Evolutionary conservation across 35 echinoderm and acorn worm species (phyloP).

Genomic region (Apostichopus parvimensis): DNA sequence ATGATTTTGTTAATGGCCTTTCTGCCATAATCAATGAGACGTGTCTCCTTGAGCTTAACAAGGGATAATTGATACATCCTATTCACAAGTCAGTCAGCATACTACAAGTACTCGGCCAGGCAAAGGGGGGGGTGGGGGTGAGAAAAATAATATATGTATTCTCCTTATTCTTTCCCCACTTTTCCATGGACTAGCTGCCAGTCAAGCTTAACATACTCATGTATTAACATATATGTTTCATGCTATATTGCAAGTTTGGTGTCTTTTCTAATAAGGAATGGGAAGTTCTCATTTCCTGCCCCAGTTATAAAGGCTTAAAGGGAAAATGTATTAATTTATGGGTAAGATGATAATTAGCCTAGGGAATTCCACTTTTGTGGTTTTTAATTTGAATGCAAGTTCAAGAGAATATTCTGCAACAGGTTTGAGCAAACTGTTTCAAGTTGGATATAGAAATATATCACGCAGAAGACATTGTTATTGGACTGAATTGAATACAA

Average conservation of each 20-base stretch:
- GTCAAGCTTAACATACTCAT: not conserved
- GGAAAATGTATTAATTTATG: not conserved
- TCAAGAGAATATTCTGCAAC: too few species aligned
- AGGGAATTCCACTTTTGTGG: too few species aligned
- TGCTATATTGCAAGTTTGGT: not conserved
- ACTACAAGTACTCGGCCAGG: too few species aligned
- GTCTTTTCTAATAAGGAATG: not conserved
- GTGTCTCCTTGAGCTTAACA: not conserved
- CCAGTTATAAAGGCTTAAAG: not conserved
- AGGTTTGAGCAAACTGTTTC: too few species aligned
- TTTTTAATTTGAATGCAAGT: too few species aligned
- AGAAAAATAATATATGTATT: too few species aligned
- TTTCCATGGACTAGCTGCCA: not conserved
- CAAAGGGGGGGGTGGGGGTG: too few species aligned
- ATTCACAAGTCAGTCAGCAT: not conserved
- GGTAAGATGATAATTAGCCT: too few species aligned
- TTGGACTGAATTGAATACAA: too few species aligned
- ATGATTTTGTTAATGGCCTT: not conserved
- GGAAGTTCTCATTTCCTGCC: constrained; percentile 11
- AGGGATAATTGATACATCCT: not conserved
- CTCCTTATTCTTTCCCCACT: too few species aligned
- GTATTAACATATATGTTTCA: not conserved
- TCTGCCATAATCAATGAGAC: not conserved
- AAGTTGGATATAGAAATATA: too few species aligned
- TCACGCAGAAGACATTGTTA: too few species aligned